Percentiles rank a stretch among this genome's conserved stretches.
These are phyloP conservation scores for Otolemur crassicaudatus DNA, from an alignment of 2,797 vertebrate genomes.

Conservation along the genomic window DNA sequence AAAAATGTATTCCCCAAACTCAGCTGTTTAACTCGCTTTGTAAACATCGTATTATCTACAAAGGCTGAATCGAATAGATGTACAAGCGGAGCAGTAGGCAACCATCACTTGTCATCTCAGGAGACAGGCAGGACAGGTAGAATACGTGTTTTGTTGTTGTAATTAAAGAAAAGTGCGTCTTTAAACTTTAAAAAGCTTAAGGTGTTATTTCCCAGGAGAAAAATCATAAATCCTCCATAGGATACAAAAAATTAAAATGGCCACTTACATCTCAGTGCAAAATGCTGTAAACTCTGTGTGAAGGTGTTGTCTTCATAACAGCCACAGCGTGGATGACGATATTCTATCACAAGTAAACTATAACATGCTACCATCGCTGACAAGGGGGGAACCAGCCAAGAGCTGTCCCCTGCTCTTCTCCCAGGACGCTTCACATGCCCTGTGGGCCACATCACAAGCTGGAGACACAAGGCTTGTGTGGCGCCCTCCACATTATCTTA, in stretches of 20 bases:
- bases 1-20: not conserved
- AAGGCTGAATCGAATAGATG: not conserved
- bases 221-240: not conserved
- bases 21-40: not conserved
- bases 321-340: accelerated
- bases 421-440: not conserved
- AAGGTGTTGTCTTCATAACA: not conserved
- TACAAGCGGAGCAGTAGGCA: no score
- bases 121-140: not conserved
- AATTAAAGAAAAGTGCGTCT: not conserved
- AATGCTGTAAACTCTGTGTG: not conserved
- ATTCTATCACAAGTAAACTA: not conserved
- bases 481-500: not conserved
- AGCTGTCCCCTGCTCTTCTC: not conserved
- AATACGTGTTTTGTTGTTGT: not conserved
- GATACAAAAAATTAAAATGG: not conserved
- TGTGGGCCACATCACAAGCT: not conserved
- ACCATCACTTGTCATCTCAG: not conserved
- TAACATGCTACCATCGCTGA: accelerated
- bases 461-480: no score
- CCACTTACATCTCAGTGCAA: not conserved
- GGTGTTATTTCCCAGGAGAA: not conserved
- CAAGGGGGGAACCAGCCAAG: not conserved
- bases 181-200: not conserved
- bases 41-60: not conserved